Evolutionary conservation across 2,888 invertebrate species (phyloP), one percentile per base, ranked within the genome.

Genomic region (Ectobius pallidus): DNA sequence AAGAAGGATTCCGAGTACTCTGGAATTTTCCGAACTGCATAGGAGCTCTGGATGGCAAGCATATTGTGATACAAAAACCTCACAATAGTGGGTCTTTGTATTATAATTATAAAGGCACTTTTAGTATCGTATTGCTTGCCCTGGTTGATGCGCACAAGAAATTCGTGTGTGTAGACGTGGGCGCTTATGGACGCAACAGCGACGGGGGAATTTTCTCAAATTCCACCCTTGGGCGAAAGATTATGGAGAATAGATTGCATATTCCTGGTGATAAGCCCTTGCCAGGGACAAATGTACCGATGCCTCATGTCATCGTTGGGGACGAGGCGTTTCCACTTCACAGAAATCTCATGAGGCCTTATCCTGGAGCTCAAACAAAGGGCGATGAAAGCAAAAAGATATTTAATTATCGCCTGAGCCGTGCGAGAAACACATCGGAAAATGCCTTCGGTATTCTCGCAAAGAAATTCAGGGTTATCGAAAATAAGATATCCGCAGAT

Each of bases 41-140:
- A 30, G 80, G 78, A 46, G 78, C 81, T 9, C 77, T 81, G 32
- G 81, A 81, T 73, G 82, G 81, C 14, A 81, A 82, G 74, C 81
- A 81, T 76, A 72, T 79, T 58, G 32, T 76, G 25, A 71, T 81
- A 46, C 77, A 81, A 76, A 74, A 77, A 70, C 80, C 81, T 32
- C 61, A 73, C 20, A 75, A 79, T 70, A 77, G 75, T 69, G 80
- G 79, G 69, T 77, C 77, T 32, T 78, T 79, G 68, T 77, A 77
- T 75, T 79, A 73, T 58, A 80, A 81, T 69, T 82, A 82, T 75
- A 82, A 82, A 78, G 73, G 46, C 0, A 74, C 74, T 73, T 79
- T 79, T 73, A 81, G 80, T 75, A 78, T 81, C 46, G 81, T 72
- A 1, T 30, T 72, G 11, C 25, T 72, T 14, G 72, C 72, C 9